A percentile compares a stretch with the other conserved stretches of the same genome.
Evolutionary conservation across 2,888 invertebrate genomes (phyloP).

Genomic region (Xanthia togata): DNA sequence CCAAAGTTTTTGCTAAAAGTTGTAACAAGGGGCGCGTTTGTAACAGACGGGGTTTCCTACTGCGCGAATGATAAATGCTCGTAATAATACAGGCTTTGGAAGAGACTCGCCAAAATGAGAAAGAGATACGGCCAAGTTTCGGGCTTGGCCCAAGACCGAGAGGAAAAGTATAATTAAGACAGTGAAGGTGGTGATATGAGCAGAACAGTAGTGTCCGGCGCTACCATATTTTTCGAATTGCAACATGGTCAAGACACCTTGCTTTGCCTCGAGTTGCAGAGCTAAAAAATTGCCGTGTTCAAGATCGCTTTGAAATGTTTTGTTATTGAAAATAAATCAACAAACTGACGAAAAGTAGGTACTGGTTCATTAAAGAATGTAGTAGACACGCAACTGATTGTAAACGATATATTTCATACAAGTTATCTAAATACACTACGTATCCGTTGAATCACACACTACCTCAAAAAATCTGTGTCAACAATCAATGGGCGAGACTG

Average conservation of each 20-base stretch:
- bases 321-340: background rate
- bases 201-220: too few species aligned
- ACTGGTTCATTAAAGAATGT: background rate
- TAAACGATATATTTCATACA: slow-evolving; percentile 31
- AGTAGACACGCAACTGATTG: slow-evolving; percentile 1
- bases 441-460: slow-evolving; percentile 55
- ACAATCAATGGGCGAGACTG: slow-evolving; percentile 71
- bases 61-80: slow-evolving; percentile 53
- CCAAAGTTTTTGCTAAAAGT: slow-evolving; percentile 50
- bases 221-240: background rate
- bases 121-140: slow-evolving; percentile 2
- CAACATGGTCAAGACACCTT: background rate
- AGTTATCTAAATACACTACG: slow-evolving; percentile 39
- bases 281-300: background rate
- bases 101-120: slow-evolving; percentile 32
- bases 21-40: slow-evolving; percentile 45
- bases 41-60: slow-evolving; percentile 36
- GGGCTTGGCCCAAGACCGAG: background rate
- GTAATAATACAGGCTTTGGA: slow-evolving; percentile 35
- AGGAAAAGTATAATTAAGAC: background rate
- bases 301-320: background rate
- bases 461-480: slow-evolving; percentile 71
- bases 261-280: background rate
- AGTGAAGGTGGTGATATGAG: too few species aligned
- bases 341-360: background rate